These are phyloP conservation scores for Nycticebus coucang DNA, from an alignment of 2,113 vertebrate genomes.

Conservation along the genomic window DNA sequence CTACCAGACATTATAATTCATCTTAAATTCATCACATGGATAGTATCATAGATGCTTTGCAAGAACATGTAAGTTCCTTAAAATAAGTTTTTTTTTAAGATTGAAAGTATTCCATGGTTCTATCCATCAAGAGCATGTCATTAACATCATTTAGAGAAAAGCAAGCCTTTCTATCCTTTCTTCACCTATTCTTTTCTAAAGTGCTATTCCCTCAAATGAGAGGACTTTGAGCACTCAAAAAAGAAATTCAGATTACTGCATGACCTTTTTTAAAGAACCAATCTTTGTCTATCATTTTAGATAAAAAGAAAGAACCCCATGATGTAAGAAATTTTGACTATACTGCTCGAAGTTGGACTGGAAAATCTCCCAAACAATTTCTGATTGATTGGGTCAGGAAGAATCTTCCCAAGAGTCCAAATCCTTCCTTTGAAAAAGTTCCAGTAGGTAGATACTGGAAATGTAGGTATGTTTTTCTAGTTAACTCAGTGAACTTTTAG, in stretches of 20 bases:
- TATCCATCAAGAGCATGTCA: neutral
- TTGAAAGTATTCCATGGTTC: neutral
- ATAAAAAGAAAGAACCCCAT: conserved; percentile 92
- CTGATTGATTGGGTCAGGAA: conserved; percentile 99
- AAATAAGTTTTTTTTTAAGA: neutral
- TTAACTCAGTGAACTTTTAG: conserved; percentile 29
- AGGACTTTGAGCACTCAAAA: neutral
- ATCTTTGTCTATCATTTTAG: conserved; percentile 73
- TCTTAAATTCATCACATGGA: neutral
- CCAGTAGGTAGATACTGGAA: conserved; percentile 94
- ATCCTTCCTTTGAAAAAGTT: conserved; percentile 95
- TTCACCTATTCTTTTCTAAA: neutral
- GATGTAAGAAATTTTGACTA: conserved; percentile 98
- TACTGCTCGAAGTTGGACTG: conserved; percentile 97
- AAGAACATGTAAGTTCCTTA: neutral
- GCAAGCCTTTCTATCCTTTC: neutral
- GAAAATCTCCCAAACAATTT: conserved; percentile 99
- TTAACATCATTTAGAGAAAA: neutral
- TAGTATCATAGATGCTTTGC: neutral
- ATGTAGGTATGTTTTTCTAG: conserved; percentile 90
- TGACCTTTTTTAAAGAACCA: conserved; percentile 15
- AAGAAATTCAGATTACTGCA: conserved; percentile 11
- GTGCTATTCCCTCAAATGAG: neutral
- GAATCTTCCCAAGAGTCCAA: conserved; percentile 95
- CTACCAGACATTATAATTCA: neutral